phyloP scores from a whole-genome alignment of 1,140 invertebrate species.

The Macrobrachium nipponense region DNA sequence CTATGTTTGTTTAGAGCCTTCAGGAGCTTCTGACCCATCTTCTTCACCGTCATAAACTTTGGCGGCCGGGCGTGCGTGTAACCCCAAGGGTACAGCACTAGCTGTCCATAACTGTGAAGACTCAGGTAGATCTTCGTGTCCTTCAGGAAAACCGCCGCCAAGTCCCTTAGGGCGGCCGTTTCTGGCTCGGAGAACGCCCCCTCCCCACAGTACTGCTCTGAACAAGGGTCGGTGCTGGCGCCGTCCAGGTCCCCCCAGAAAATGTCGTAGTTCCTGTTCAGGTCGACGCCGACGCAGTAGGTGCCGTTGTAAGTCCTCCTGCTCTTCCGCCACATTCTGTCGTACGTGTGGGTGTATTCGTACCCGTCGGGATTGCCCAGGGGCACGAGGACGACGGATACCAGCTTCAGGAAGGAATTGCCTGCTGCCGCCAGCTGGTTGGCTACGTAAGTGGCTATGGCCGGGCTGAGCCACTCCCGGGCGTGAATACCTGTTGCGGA shows the following conservation, averaged over 20 bases:
- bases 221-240: constrained; percentile 35
- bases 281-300: constrained; percentile 64
- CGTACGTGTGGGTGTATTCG: constrained; percentile 61
- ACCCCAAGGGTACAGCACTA: constrained; percentile 87
- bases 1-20: background rate
- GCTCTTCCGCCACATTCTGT: constrained; percentile 66
- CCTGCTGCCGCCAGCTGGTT: constrained; percentile 79
- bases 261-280: constrained; percentile 65
- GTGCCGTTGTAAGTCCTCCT: background rate
- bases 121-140: constrained; percentile 80
- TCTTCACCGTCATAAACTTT: background rate
- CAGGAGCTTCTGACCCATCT: background rate
- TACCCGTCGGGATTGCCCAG: constrained; percentile 62
- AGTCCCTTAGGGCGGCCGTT: constrained; percentile 64
- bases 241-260: constrained; percentile 22
- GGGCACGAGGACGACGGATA: constrained; percentile 73
- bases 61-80: constrained; percentile 71
- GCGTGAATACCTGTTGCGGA: constrained; percentile 75
- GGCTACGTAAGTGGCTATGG: constrained; percentile 84
- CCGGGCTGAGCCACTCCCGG: constrained; percentile 91
- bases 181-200: constrained; percentile 67
- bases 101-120: constrained; percentile 90
- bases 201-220: constrained; percentile 69
- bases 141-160: constrained; percentile 52
- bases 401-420: constrained; percentile 77